A percentile compares a stretch with the other conserved stretches of the same genome.
Conservation (phyloP, 2,113 vertebrate species). For the Aplodontia rufa region DNA sequence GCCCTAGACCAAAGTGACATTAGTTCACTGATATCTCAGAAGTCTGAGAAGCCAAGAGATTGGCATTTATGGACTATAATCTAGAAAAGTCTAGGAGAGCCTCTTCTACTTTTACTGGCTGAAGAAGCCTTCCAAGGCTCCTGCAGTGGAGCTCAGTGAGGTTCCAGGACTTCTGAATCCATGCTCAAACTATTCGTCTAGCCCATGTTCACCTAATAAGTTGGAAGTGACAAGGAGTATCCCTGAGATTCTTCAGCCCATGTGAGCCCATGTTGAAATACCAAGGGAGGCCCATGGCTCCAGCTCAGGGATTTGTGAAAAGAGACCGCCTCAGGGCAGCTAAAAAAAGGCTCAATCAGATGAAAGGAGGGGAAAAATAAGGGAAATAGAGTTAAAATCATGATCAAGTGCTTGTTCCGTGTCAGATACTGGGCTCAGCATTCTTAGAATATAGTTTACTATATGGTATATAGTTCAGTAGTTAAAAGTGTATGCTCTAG, state of each 20-base stretch:
- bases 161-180: neutral
- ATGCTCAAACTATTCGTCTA: neutral
- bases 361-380: neutral
- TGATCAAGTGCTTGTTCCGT: neutral
- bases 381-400: neutral
- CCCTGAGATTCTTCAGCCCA: neutral
- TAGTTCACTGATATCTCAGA: slow-evolving; percentile 11
- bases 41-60: neutral
- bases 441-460: neutral
- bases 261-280: neutral
- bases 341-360: too few relatives aligned
- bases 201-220: slow-evolving; percentile 1
- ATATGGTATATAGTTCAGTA: neutral
- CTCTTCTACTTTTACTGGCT: neutral
- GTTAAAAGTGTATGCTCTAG: neutral
- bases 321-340: neutral
- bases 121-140: neutral
- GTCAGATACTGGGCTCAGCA: neutral
- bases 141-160: neutral
- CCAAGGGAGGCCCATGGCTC: neutral
- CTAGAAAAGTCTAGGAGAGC: neutral
- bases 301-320: neutral
- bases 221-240: slow-evolving; percentile 2
- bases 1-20: neutral
- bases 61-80: neutral